Conservation (phyloP, 2,113 vertebrate genomes). For the Thamnophis sirtalis region DNA sequence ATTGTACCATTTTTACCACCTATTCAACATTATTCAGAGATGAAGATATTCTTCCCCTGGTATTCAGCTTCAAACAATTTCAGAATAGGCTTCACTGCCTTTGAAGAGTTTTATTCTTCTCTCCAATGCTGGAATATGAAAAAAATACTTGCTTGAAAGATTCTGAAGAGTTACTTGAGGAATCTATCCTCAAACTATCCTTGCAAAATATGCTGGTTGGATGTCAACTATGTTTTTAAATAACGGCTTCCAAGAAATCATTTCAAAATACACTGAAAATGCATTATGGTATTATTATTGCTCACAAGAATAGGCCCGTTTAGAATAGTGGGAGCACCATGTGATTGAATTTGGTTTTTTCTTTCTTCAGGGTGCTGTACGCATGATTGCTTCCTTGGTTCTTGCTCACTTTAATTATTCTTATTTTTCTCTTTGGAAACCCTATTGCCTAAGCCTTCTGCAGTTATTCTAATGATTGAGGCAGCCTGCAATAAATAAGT, state of each 20-base stretch:
- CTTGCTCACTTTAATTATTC: not conserved
- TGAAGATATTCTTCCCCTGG: not conserved
- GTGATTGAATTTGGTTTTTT: not conserved
- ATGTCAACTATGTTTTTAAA: not conserved
- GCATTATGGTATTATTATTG: not conserved
- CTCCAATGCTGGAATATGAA: not conserved
- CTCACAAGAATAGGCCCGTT: not conserved
- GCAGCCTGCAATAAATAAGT: not conserved
- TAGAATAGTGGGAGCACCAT: not conserved
- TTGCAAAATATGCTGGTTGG: not conserved
- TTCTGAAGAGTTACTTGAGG: not conserved
- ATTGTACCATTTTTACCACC: not conserved
- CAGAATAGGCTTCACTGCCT: not conserved
- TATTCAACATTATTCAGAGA: not conserved
- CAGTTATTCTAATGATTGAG: not conserved
- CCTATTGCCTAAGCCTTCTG: not conserved
- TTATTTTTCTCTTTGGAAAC: not conserved
- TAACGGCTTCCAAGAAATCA: not conserved
- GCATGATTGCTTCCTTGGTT: not conserved
- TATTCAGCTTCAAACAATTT: not conserved
- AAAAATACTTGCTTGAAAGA: not conserved
- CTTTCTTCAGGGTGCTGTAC: not conserved
- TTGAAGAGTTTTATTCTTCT: not conserved
- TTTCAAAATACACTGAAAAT: not conserved
- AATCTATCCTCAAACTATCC: not conserved